These are phyloP conservation scores for Anodontia alba DNA, from an alignment of 2,888 invertebrate genomes.

Conservation along the genomic window DNA sequence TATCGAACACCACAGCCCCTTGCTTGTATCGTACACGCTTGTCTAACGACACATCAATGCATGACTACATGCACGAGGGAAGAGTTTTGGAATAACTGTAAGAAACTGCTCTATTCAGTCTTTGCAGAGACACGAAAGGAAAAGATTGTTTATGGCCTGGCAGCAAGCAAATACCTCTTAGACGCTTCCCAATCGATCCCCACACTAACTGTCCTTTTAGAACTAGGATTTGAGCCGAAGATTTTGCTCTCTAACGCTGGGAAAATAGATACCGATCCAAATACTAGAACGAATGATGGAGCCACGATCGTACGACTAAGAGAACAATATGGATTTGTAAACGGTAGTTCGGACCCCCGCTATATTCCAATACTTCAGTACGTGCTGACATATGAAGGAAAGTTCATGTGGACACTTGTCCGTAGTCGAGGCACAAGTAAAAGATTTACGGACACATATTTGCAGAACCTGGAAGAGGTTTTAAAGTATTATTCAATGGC, in stretches of 20 bases:
- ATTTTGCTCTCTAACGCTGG: background rate
- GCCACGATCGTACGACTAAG: background rate
- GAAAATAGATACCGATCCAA: background rate
- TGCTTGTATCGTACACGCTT: background rate
- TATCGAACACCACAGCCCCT: background rate
- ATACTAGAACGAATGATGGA: background rate
- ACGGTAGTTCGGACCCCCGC: background rate
- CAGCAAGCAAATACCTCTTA: background rate
- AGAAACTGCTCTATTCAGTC: background rate
- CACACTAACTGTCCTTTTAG: background rate
- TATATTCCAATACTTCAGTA: background rate
- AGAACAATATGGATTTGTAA: background rate
- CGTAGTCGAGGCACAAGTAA: background rate
- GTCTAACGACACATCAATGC: background rate
- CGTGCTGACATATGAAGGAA: background rate
- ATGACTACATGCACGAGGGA: background rate
- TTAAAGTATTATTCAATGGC: background rate
- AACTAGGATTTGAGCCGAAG: background rate
- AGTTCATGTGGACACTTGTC: background rate
- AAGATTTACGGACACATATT: background rate
- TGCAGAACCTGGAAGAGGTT: background rate
- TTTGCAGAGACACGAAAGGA: background rate
- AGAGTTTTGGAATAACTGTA: background rate
- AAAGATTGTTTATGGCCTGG: background rate
- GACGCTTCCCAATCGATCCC: background rate